Evolutionary conservation across 2,888 invertebrate species (phyloP).

Genomic region (Heliconius sara): DNA sequence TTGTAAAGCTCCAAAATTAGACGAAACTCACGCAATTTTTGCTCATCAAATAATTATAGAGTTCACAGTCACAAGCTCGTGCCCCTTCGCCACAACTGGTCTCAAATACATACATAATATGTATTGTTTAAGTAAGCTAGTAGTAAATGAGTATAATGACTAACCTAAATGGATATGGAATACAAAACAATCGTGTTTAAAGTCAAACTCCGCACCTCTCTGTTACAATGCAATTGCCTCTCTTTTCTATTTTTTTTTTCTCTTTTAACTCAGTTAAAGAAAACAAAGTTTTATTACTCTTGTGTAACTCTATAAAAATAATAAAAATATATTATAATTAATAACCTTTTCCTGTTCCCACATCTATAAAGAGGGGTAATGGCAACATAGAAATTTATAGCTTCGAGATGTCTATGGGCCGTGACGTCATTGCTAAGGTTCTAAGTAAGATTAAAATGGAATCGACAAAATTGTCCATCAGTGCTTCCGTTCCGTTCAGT

Average conservation of each 20-base stretch:
- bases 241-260: too few species aligned
- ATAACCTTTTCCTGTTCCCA: not conserved
- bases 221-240: too few species aligned
- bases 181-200: too few species aligned
- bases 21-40: not conserved
- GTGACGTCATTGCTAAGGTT: slow-evolving; percentile 18
- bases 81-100: too few species aligned
- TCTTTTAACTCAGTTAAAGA: too few species aligned
- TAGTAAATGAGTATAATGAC: too few species aligned
- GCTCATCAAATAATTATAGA: not conserved
- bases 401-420: slow-evolving; percentile 1
- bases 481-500: not conserved
- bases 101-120: too few species aligned
- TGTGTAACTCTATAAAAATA: not conserved
- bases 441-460: not conserved
- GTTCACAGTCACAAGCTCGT: not conserved
- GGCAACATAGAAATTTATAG: slow-evolving; percentile 30
- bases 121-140: too few species aligned
- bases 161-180: too few species aligned
- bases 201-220: too few species aligned
- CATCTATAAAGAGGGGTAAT: slow-evolving; percentile 20
- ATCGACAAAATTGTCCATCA: not conserved
- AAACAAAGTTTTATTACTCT: too few species aligned
- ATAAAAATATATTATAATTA: not conserved
- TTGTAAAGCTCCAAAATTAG: not conserved